A percentile compares a stretch with the other conserved stretches of the same genome.
phyloP scores from a whole-genome alignment of 2,888 invertebrate species.

The Acanthosepion esculentum region DNA sequence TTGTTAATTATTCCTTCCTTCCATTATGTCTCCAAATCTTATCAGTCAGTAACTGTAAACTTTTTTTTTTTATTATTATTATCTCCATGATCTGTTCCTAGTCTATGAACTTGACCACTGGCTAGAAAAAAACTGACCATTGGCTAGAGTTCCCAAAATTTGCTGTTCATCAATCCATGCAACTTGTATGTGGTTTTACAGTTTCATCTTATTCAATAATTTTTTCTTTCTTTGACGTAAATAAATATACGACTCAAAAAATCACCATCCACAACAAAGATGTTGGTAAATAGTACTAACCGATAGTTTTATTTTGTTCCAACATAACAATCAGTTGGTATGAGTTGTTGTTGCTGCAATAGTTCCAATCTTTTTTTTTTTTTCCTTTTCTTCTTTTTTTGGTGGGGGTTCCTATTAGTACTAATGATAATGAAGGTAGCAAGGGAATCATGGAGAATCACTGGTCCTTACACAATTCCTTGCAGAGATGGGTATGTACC shows the following conservation, averaged over 20 bases:
- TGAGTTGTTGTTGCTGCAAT: not conserved
- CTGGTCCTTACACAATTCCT: not conserved
- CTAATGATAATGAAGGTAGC: not conserved
- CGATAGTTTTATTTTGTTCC: not conserved
- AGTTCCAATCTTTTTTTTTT: not conserved
- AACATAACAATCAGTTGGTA: slow-evolving; percentile 34
- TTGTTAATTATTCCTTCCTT: not conserved
- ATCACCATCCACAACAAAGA: slow-evolving; percentile 38
- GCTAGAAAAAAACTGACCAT: not conserved
- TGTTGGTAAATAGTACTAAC: slow-evolving; percentile 37
- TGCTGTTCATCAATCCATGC: slow-evolving; percentile 5
- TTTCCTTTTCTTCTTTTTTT: not conserved
- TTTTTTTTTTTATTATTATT: not conserved
- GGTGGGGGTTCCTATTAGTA: not conserved
- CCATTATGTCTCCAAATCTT: not conserved
- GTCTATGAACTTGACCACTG: slow-evolving; percentile 4
- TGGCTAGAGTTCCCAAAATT: not conserved
- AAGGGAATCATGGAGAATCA: not conserved
- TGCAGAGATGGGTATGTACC: not conserved
- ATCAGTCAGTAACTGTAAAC: not conserved
- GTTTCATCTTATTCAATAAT: not conserved
- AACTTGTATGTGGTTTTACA: not conserved
- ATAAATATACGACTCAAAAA: not conserved
- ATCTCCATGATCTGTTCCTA: not conserved
- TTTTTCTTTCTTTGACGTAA: not conserved